A percentile compares a stretch with the other conserved stretches of the same genome.
Conservation (phyloP, 53 echinoderm and acorn worm species). For the Paracentrotus lividus region DNA sequence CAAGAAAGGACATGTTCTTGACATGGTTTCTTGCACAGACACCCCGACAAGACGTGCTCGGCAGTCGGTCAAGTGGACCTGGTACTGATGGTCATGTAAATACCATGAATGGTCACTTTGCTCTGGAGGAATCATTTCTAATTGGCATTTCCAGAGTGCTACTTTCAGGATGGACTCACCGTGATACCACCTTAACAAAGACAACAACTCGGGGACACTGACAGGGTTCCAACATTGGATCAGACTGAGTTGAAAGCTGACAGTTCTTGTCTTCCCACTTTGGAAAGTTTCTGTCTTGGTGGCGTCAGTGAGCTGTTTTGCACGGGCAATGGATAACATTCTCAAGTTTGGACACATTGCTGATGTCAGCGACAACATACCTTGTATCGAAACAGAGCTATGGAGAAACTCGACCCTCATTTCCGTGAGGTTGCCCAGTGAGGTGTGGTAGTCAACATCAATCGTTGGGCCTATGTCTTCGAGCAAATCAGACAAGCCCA, state of each 20-base stretch:
- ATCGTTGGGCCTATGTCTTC: background rate
- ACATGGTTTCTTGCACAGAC: slow-evolving; percentile 1
- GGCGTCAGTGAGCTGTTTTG: background rate
- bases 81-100: background rate
- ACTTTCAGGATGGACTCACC: background rate
- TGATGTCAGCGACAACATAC: background rate
- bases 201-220: background rate
- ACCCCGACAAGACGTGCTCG: background rate
- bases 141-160: background rate
- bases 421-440: background rate
- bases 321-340: background rate
- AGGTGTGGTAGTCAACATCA: background rate
- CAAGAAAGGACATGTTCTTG: background rate
- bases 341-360: slow-evolving; percentile 18
- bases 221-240: background rate
- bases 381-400: background rate
- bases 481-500: slow-evolving; percentile 13
- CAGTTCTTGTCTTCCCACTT: background rate
- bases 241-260: background rate
- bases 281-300: background rate
- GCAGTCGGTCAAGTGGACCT: background rate
- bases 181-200: background rate
- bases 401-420: background rate
- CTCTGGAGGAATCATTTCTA: background rate
- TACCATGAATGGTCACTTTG: slow-evolving; percentile 6